A percentile compares a stretch with the other conserved stretches of the same genome.
phyloP scores from a whole-genome alignment of 2,113 vertebrate species.

The Calidris pugnax region DNA sequence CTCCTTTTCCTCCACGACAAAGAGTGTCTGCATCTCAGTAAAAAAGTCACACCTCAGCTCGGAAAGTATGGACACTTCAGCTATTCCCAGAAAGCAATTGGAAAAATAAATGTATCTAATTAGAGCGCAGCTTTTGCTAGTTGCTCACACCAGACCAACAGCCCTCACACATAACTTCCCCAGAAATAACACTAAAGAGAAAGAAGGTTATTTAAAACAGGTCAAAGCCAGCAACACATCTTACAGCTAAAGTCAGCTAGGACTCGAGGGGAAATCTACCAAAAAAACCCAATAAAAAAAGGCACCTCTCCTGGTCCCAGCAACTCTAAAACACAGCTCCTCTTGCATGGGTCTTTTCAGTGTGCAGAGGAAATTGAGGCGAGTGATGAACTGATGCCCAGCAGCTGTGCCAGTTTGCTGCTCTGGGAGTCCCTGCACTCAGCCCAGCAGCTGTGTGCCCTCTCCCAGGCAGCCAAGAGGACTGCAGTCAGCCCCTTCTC shows the following conservation, averaged over 20 bases:
- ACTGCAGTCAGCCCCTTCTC: neutral
- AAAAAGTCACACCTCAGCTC: neutral
- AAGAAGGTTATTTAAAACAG: neutral
- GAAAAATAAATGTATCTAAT: neutral
- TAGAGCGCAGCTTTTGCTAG: neutral
- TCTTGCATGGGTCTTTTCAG: neutral
- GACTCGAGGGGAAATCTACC: fast-evolving
- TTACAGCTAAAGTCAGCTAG: neutral
- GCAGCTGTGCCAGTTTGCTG: neutral
- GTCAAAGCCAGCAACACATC: neutral
- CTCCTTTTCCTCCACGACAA: neutral
- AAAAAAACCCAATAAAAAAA: neutral
- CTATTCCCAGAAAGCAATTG: neutral
- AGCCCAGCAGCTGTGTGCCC: neutral
- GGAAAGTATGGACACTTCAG: neutral
- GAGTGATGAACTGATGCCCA: neutral
- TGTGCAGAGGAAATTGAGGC: neutral
- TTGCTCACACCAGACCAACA: neutral
- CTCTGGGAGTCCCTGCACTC: neutral
- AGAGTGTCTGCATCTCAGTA: neutral
- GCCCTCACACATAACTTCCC: fast-evolving
- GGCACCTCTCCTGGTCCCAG: fast-evolving
- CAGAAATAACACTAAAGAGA: neutral
- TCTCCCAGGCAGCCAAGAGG: neutral
- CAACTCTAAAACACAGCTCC: neutral